Evolutionary conservation across 64 coral and sea anemone species (phyloP).

Genomic region (Montipora efflorescens): DNA sequence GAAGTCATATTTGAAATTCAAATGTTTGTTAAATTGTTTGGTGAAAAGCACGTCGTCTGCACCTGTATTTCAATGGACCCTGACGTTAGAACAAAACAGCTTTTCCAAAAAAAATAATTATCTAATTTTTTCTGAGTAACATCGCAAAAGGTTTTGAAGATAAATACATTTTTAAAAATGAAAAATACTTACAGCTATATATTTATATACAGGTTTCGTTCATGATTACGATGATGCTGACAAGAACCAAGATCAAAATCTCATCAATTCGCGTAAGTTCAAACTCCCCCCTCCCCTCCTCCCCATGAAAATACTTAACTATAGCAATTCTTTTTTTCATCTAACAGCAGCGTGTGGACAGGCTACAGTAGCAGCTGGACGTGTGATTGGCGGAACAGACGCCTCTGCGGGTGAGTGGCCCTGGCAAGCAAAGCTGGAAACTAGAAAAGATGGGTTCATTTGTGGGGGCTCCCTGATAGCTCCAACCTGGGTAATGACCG

Average conservation of each 20-base stretch:
- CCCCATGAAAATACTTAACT: not conserved
- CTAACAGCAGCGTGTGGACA: conserved; percentile 46
- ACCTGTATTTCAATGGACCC: not conserved
- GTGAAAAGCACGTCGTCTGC: not conserved
- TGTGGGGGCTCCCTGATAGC: conserved; percentile 67
- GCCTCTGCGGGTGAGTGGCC: conserved; percentile 51
- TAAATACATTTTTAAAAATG: not conserved
- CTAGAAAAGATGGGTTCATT: conserved; percentile 2
- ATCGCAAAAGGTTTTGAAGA: not conserved
- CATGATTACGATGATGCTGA: not conserved
- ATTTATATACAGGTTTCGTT: not conserved
- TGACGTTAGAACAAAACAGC: not conserved
- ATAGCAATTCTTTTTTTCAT: not conserved
- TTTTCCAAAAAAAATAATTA: not conserved
- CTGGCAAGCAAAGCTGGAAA: conserved; percentile 53
- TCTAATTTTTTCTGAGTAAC: not conserved
- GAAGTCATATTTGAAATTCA: not conserved
- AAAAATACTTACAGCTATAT: not conserved
- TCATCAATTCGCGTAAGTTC: conserved; percentile 12
- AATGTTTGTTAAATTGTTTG: not conserved
- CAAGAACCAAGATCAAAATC: not conserved
- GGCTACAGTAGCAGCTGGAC: not conserved
- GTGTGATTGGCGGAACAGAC: conserved; percentile 54
- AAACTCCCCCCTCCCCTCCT: not conserved
- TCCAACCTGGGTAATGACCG: conserved; percentile 55